Base-by-base conservation (phyloP, 2,797 vertebrate species). In the Galago senegalensis region DNA sequence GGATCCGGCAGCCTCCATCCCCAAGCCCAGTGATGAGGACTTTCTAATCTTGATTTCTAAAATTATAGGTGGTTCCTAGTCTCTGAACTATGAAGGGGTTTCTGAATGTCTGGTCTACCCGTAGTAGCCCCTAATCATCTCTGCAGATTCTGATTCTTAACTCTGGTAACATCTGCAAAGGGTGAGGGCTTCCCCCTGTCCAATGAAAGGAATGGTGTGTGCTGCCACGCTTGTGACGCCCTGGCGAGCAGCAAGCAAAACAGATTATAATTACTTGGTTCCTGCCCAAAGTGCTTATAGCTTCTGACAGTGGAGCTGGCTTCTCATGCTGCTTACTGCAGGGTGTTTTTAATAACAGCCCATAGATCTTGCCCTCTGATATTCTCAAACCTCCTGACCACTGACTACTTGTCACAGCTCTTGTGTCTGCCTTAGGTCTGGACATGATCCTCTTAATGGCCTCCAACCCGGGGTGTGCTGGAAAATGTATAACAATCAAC, bases 41-140 rank as follows among this genome's bases (percentile, higher is more conserved):
- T 31, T 31, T 72, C 86, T 18, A 34, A 6, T 9, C 37, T 21
- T 27, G 3, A 82, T 96, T 98, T 97, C 97, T 95, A 60, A 97
- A 94, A 7, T 13, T 12, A 25, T 0, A 14, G 16, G 40, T 10
- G 75, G 16, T 37, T 37, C 60, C 58, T n/a, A 37, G 2, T 18
- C 77, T 73, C 61, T 10, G 25, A 56, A 77, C 23, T 20, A 49
- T 0, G 23, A 85, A 20, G 27, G 20, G 29, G 37, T 20, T 75
- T 75, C 67, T 34, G 91, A 63, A 61, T 72, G 75, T 9, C 43
- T 58, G 65, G n/a, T 93, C 23, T 80, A 40, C 27, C 16, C 75
- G 31, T 2, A 11, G 13, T 9, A 65, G 49, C 53, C 72, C 46
- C 25, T n/a, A 14, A 11, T 56, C 53, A 13, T 18, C 27, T 70